Evolutionary conservation across 2,888 invertebrate genomes (phyloP), one percentile per base, ranked within the genome.

Genomic region (Odontomyia ornata): DNA sequence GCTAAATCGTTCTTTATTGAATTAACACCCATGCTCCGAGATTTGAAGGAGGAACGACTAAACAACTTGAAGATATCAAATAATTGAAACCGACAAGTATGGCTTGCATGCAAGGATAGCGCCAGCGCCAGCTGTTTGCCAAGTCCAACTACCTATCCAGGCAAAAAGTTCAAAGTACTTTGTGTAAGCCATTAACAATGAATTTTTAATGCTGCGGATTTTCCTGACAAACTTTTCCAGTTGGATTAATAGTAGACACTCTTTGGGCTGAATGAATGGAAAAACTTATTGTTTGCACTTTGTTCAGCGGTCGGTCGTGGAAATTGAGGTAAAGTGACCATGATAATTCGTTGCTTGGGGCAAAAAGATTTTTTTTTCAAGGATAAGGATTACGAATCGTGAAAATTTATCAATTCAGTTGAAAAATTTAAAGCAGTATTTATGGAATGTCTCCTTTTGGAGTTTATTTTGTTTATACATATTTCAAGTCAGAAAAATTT

Each of bases 161-260:
- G 18, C 62, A 64, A n/a, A 64, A 60, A 64, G 69, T 28, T 60
- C n/a, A 46, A 60, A 75, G 75, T 65, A 21, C 75, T 77, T n/a
- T n/a, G 67, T 46, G 52, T 65, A 62, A 77, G 75, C 77, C 75
- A 77, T 77, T 56, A 67, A 21, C 69, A 69, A 75, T 67, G 75
- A 77, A 75, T 77, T 75, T 77, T 77, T 77, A 75, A 77, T 75
- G 30, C 60, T 27, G 73, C n/a, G 47, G 75, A 75, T 75, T 77
- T 75, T 25, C 71, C 65, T 67, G 75, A 76, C 60, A 60, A 75
- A 75, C 77, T 75, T 77, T 69, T 75, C 69, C 67, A 77, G 69
- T 73, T 69, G 75, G 69, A 77, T 77, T 77, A 77, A 77, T 77
- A 73, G 75, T 64, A 77, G 36, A 75, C 69, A 56, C 56, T 75